Evolutionary conservation across 2,797 vertebrate genomes (phyloP).

Genomic region (Oreortyx pictus): DNA sequence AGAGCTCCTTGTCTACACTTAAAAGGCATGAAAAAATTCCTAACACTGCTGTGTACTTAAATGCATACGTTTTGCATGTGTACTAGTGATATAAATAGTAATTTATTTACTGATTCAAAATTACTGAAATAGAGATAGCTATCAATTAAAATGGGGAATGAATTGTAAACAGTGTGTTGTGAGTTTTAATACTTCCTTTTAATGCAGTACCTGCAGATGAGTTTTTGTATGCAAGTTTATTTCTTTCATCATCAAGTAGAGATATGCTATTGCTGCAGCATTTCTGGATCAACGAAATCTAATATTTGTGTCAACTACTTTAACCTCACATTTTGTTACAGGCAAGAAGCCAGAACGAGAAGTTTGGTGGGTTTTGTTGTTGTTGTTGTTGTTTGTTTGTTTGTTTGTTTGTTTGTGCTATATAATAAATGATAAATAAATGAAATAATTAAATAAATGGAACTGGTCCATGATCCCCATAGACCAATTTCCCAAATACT

Average conservation of each 20-base stretch:
- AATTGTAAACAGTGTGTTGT: not conserved
- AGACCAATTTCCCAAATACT: not conserved
- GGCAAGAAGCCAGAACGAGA: not conserved
- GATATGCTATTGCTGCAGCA: not conserved
- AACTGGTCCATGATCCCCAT: not conserved
- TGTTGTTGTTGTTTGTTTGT: too few species aligned
- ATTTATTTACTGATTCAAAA: not conserved
- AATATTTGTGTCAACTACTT: not conserved
- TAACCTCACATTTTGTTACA: not conserved
- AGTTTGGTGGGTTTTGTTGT: not conserved
- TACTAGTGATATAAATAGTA: not conserved
- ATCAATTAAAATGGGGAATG: not conserved
- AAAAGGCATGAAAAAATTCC: not conserved
- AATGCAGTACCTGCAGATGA: not conserved
- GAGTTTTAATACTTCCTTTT: not conserved
- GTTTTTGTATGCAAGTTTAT: not conserved
- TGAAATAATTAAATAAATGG: not conserved
- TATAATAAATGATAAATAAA: too few species aligned
- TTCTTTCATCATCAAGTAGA: not conserved
- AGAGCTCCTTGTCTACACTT: not conserved
- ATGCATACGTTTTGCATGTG: rapidly evolving
- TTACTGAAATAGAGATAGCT: not conserved
- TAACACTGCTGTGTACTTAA: not conserved
- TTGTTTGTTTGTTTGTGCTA: too few species aligned
- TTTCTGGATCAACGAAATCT: not conserved